These are phyloP conservation scores for Xestoiulus laeticollis DNA, from an alignment of 2,888 invertebrate genomes.

Conservation along the genomic window DNA sequence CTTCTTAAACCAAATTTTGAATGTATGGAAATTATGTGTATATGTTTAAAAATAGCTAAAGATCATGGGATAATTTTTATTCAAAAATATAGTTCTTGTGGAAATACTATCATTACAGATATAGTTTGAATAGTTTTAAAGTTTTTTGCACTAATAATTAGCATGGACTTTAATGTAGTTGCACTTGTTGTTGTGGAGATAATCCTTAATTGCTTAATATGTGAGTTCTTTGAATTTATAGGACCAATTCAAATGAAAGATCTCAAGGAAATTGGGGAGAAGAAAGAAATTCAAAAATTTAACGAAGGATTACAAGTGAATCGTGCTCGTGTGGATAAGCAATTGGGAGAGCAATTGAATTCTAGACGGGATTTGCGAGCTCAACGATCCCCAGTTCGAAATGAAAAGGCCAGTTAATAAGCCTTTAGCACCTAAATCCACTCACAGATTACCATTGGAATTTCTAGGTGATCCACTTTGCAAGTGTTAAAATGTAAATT, in stretches of 20 bases:
- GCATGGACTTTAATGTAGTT: not conserved
- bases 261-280: not conserved
- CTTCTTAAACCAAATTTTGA: too few species aligned
- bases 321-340: slow-evolving; percentile 42
- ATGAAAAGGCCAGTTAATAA: not conserved
- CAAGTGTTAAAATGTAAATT: slow-evolving; percentile 10
- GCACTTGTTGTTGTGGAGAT: not conserved
- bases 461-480: not conserved
- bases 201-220: slow-evolving; percentile 47
- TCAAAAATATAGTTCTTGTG: too few species aligned
- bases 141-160: not conserved
- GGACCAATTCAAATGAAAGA: not conserved
- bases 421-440: not conserved
- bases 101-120: too few species aligned
- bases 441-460: not conserved
- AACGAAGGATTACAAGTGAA: slow-evolving; percentile 13
- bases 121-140: too few species aligned
- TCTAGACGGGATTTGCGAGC: slow-evolving; percentile 12
- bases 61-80: too few species aligned
- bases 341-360: slow-evolving; percentile 15
- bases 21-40: too few species aligned
- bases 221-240: not conserved
- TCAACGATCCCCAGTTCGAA: not conserved
- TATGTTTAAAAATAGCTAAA: too few species aligned
- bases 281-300: slow-evolving; percentile 37